Evolutionary conservation across 2,113 vertebrate species (phyloP).

Genomic region (Silurus glanis): DNA sequence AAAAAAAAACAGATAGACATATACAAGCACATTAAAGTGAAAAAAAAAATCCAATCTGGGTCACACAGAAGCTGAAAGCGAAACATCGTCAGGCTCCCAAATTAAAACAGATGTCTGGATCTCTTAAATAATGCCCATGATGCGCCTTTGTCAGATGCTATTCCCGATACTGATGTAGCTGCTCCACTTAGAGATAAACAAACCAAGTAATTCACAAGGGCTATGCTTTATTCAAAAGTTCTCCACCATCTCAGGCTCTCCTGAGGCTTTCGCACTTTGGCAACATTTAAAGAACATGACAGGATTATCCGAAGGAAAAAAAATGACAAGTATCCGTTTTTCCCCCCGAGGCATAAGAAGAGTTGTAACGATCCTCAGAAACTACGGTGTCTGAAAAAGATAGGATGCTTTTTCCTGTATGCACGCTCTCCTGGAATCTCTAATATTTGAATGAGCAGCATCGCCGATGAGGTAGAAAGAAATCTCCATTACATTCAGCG

Average conservation of each 20-base stretch:
- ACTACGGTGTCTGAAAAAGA: conserved; percentile 42
- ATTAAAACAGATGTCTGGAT: conserved; percentile 49
- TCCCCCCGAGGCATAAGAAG: conserved; percentile 6
- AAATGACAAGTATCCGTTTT: conserved; percentile 40
- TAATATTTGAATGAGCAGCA: conserved; percentile 51
- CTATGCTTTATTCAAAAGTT: conserved; percentile 45
- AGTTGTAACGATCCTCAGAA: conserved; percentile 43
- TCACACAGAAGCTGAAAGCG: conserved; percentile 30
- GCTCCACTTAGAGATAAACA: conserved; percentile 42
- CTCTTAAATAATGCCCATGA: conserved; percentile 31
- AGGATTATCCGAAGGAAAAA: conserved; percentile 43
- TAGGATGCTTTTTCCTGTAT: conserved; percentile 45
- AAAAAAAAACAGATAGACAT: conserved; percentile 41
- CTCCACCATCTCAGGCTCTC: conserved; percentile 19
- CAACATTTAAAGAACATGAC: conserved; percentile 51
- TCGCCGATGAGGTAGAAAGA: neutral
- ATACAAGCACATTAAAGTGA: conserved; percentile 21
- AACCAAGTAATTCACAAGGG: neutral
- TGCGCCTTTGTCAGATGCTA: conserved; percentile 37
- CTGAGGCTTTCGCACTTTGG: conserved; percentile 47
- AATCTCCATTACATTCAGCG: neutral
- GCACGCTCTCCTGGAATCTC: conserved; percentile 28
- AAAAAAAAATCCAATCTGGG: conserved; percentile 53
- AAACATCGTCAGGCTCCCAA: conserved; percentile 44
- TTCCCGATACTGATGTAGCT: conserved; percentile 17